Evolutionary conservation across 2,113 vertebrate genomes (phyloP).

Genomic region (Xiphophorus maculatus): DNA sequence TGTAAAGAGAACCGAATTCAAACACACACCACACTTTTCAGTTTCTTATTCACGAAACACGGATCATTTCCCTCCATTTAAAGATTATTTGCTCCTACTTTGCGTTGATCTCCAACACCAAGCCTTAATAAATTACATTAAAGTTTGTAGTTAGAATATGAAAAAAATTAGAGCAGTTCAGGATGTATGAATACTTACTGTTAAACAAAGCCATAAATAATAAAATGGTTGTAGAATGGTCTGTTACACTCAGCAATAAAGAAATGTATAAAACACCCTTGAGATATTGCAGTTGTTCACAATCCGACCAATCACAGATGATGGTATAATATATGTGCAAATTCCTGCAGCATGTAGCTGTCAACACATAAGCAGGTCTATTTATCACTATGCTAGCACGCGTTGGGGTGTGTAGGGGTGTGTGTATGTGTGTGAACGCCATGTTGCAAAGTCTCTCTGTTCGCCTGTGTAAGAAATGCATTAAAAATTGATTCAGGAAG

Average conservation of each 20-base stretch:
- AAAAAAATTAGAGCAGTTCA: not conserved
- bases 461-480: conserved; percentile 50
- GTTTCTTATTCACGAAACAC: not conserved
- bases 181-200: too few relatives aligned
- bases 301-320: not conserved
- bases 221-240: not conserved
- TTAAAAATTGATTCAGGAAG: conserved; percentile 66
- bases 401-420: conserved; percentile 7
- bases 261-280: not conserved
- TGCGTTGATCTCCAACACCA: not conserved
- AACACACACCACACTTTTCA: not conserved
- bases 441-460: conserved; percentile 31
- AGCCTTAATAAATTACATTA: not conserved
- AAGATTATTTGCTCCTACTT: not conserved
- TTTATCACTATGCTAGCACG: conserved; percentile 29
- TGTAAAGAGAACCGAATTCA: not conserved
- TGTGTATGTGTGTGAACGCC: conserved; percentile 22
- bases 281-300: not conserved
- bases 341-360: conserved; percentile 38
- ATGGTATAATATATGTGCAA: conserved; percentile 28
- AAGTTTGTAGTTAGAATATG: not conserved
- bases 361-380: conserved; percentile 38
- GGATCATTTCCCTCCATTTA: not conserved
- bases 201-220: not conserved
- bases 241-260: not conserved